Conservation (phyloP, 2,888 invertebrate genomes). For the Portevinia maculata region DNA sequence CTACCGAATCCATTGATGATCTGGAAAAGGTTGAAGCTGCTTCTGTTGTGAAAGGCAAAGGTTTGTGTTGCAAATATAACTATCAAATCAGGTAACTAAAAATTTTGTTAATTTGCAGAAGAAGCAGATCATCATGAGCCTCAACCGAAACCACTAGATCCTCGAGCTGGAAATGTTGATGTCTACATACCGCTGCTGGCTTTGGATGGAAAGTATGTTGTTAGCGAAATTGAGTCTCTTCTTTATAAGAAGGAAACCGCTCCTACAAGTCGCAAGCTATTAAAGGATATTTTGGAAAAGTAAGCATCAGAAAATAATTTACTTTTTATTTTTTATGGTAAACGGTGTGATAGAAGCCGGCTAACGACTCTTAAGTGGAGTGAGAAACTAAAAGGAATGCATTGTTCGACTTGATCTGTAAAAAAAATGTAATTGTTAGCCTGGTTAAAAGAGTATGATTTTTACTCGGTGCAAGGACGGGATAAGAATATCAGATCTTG, state of each 20-base stretch:
- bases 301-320: too few relatives aligned
- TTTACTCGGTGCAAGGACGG: too few relatives aligned
- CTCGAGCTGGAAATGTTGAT: slow-evolving; percentile 91
- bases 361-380: too few relatives aligned
- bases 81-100: background rate
- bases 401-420: too few relatives aligned
- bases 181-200: slow-evolving; percentile 88
- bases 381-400: too few relatives aligned
- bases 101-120: slow-evolving; percentile 13
- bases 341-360: too few relatives aligned
- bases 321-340: too few relatives aligned
- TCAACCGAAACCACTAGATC: slow-evolving; percentile 85
- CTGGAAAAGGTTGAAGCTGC: slow-evolving; percentile 84
- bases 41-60: slow-evolving; percentile 81
- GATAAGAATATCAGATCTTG: too few relatives aligned
- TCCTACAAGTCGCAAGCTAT: slow-evolving; percentile 84
- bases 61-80: slow-evolving; percentile 27
- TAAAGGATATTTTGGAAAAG: slow-evolving; percentile 84
- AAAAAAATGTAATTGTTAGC: too few relatives aligned
- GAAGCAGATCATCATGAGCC: background rate
- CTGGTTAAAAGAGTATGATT: too few relatives aligned
- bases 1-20: slow-evolving; percentile 87
- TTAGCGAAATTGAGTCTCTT: slow-evolving; percentile 84
- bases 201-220: slow-evolving; percentile 86
- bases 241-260: slow-evolving; percentile 84